phyloP scores from a whole-genome alignment of 2,888 invertebrate genomes.

The Apotomis capreana region DNA sequence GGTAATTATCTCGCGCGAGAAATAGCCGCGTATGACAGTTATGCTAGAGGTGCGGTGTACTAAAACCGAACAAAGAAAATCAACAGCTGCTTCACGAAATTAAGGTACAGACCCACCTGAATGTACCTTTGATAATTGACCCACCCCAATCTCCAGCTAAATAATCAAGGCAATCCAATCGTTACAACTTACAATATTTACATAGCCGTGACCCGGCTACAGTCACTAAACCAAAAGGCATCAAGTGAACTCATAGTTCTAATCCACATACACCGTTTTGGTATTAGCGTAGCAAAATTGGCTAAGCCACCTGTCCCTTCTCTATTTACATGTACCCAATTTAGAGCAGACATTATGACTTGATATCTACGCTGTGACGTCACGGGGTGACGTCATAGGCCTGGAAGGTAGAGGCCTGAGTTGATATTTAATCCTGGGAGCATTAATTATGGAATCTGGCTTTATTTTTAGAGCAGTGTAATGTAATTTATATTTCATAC shows the following conservation, averaged over 20 bases:
- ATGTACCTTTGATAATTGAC: slow-evolving; percentile 30
- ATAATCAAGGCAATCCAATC: slow-evolving; percentile 39
- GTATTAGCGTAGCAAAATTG: slow-evolving; percentile 9
- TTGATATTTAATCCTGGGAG: neutral
- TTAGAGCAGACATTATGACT: slow-evolving; percentile 35
- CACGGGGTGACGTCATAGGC: slow-evolving; percentile 15
- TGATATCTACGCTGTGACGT: slow-evolving; percentile 17
- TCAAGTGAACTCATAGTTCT: neutral
- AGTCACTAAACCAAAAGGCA: neutral
- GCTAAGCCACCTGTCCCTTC: slow-evolving; percentile 36
- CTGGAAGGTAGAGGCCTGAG: neutral
- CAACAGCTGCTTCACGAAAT: neutral
- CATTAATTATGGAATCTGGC: neutral
- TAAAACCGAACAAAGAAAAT: too few relatives aligned
- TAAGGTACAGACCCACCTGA: slow-evolving; percentile 3
- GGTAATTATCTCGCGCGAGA: too few relatives aligned
- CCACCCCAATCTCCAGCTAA: slow-evolving; percentile 29
- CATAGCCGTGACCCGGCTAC: slow-evolving; percentile 2
- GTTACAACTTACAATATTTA: slow-evolving; percentile 41
- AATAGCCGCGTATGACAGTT: too few relatives aligned
- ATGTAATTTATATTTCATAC: neutral
- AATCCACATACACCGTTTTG: neutral
- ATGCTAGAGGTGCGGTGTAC: too few relatives aligned
- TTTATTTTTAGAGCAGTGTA: neutral
- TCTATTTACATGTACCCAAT: slow-evolving; percentile 35